A percentile compares a stretch with the other conserved stretches of the same genome.
Conservation (phyloP, 2,113 vertebrate species). For the Rutilus rutilus region DNA sequence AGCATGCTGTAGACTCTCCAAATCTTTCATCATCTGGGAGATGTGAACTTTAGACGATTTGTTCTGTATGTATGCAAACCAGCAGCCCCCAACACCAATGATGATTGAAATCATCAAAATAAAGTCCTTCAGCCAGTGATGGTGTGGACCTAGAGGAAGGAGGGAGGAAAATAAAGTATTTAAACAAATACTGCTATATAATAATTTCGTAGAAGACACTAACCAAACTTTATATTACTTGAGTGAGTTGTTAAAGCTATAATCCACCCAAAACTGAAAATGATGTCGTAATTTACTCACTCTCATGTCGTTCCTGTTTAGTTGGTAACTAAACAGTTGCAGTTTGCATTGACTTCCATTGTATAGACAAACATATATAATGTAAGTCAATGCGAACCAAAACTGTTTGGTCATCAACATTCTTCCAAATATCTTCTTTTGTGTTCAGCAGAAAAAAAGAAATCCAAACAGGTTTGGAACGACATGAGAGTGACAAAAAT, state of each 20-base stretch:
- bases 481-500: no score
- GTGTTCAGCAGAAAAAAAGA: no score
- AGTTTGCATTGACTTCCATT: no score
- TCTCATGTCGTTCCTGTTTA: no score
- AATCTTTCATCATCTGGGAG: slow-evolving; percentile 97
- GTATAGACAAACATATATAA: no score
- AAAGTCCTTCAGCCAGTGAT: slow-evolving; percentile 99
- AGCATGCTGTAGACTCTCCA: slow-evolving; percentile 94
- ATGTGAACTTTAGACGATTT: slow-evolving; percentile 95
- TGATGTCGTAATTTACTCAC: no score
- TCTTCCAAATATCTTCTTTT: no score
- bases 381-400: no score
- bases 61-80: slow-evolving; percentile 98
- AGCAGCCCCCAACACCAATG: slow-evolving; percentile 96
- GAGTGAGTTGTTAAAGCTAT: neutral
- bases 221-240: neutral
- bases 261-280: no score
- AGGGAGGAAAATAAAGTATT: neutral
- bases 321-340: no score
- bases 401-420: no score
- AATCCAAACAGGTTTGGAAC: no score
- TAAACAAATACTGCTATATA: neutral
- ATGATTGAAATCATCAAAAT: slow-evolving; percentile 94
- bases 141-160: slow-evolving; percentile 84
- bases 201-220: neutral